Evolutionary conservation across 2,797 vertebrate genomes (phyloP).

Genomic region (Tadarida brasiliensis): DNA sequence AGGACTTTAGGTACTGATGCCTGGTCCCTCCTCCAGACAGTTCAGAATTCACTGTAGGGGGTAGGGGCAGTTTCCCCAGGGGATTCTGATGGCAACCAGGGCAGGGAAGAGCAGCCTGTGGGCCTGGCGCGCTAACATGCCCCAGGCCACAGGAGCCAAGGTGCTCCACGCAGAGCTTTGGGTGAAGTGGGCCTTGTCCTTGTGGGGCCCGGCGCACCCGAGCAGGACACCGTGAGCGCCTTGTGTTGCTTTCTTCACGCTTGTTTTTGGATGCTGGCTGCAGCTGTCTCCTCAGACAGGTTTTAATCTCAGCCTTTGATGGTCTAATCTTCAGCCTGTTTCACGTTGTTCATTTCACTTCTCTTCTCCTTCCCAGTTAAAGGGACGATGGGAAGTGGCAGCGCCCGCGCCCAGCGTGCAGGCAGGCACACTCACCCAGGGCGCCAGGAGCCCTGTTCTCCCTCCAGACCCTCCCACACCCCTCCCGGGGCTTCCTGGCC

Average conservation of each 20-base stretch:
- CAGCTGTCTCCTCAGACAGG: neutral
- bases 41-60: too few relatives aligned
- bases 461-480: rapidly evolving
- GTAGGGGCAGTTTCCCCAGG: rapidly evolving
- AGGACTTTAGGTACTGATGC: neutral
- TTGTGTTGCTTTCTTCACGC: neutral
- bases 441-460: neutral
- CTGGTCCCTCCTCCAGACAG: neutral
- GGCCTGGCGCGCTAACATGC: neutral
- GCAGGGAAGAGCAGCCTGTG: too few relatives aligned
- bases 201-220: neutral
- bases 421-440: neutral
- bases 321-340: neutral
- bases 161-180: neutral
- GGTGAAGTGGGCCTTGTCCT: too few relatives aligned
- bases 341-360: neutral
- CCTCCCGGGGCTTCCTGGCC: neutral
- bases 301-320: neutral
- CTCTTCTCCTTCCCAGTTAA: neutral
- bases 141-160: neutral
- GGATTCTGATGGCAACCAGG: neutral
- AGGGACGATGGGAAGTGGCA: neutral
- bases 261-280: neutral
- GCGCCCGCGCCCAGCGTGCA: too few relatives aligned
- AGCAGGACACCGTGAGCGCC: neutral